Evolutionary conservation across 2,888 invertebrate species (phyloP).

Genomic region (Epinotia nisella): DNA sequence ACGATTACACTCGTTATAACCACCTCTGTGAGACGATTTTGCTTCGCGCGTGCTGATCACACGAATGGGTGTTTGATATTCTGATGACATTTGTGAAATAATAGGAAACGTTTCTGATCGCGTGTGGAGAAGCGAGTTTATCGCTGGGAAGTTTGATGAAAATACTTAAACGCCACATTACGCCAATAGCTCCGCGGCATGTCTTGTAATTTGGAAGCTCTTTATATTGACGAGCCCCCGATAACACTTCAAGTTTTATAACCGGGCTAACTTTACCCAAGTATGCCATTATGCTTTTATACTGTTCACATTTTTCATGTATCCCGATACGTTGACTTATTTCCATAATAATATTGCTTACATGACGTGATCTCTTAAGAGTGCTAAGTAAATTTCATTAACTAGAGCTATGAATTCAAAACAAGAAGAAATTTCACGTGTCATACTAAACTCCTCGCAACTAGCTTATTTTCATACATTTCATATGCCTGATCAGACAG

Average conservation of each 20-base stretch:
- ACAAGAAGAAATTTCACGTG: too few species aligned
- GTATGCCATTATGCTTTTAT: slow-evolving; percentile 21
- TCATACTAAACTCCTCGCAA: too few species aligned
- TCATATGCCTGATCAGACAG: too few species aligned
- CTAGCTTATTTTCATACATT: too few species aligned
- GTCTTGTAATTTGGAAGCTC: slow-evolving; percentile 53
- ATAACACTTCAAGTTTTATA: slow-evolving; percentile 51
- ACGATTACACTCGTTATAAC: slow-evolving; percentile 58
- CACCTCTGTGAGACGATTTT: slow-evolving; percentile 53
- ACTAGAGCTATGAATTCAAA: background rate
- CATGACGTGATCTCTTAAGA: background rate
- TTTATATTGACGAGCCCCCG: slow-evolving; percentile 53
- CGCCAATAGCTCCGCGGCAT: slow-evolving; percentile 46
- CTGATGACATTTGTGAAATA: slow-evolving; percentile 77
- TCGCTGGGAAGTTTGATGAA: slow-evolving; percentile 63
- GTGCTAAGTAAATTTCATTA: background rate
- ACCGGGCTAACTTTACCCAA: slow-evolving; percentile 44
- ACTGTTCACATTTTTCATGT: slow-evolving; percentile 10
- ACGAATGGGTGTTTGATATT: slow-evolving; percentile 75
- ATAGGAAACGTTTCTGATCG: slow-evolving; percentile 69
- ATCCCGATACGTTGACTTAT: background rate
- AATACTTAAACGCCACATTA: slow-evolving; percentile 58
- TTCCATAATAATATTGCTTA: background rate
- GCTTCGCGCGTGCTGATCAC: slow-evolving; percentile 47
- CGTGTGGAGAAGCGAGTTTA: slow-evolving; percentile 63